A percentile compares a stretch with the other conserved stretches of the same genome.
Conservation (phyloP, 2,888 invertebrate species). For the Andrena camellia region DNA sequence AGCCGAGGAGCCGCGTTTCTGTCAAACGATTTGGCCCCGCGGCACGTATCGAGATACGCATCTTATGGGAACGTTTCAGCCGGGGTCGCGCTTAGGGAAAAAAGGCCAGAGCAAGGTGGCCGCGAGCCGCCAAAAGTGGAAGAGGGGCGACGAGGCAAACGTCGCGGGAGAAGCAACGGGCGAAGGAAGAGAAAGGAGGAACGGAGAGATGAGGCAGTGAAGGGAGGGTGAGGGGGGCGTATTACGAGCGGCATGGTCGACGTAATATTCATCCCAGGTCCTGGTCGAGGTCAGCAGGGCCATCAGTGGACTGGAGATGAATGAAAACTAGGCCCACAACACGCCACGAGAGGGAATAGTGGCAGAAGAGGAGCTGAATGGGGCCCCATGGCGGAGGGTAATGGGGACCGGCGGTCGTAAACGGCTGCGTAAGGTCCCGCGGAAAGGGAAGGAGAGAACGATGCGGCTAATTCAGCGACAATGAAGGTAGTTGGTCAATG, state of each 20-base stretch:
- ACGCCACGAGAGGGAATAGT: conserved; percentile 60
- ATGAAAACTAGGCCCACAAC: conserved; percentile 80
- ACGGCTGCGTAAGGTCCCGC: conserved; percentile 56
- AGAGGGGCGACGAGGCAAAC: conserved; percentile 34
- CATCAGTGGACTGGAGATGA: conserved; percentile 81
- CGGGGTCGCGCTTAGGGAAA: conserved; percentile 62
- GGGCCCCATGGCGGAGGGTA: conserved; percentile 66
- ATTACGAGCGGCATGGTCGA: conserved; percentile 72
- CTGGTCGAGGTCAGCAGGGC: conserved; percentile 80
- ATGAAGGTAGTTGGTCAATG: conserved; percentile 62
- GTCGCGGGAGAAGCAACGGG: conserved; percentile 16
- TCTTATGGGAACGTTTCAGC: conserved; percentile 78
- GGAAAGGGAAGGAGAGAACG: conserved; percentile 42
- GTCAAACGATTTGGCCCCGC: conserved; percentile 77
- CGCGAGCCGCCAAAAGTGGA: conserved; percentile 23
- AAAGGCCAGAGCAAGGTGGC: conserved; percentile 45
- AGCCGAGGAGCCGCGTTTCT: conserved; percentile 39
- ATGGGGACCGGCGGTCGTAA: conserved; percentile 70
- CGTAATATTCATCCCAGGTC: conserved; percentile 82
- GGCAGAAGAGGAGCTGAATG: conserved; percentile 78
- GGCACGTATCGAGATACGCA: conserved; percentile 80
- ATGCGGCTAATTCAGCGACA: conserved; percentile 67
- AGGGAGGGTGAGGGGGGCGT: conserved; percentile 43
- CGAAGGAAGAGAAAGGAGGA: conserved; percentile 21
- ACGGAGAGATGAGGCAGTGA: conserved; percentile 15